Conservation (phyloP, 2,888 invertebrate species). For the Cylindroiulus punctatus region DNA sequence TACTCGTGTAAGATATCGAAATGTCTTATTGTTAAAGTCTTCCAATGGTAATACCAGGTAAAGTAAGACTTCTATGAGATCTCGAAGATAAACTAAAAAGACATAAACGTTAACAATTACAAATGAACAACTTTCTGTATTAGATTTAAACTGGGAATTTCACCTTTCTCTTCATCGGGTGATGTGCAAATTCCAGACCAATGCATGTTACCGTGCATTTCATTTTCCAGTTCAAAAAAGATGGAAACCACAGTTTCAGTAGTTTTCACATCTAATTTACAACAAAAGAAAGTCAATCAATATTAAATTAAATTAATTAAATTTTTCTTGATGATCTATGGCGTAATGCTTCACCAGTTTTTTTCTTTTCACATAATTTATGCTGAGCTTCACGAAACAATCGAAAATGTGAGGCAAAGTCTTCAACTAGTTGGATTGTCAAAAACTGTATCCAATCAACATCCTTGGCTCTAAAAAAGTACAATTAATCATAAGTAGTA, state of each 20-base stretch:
- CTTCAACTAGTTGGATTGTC: constrained; percentile 87
- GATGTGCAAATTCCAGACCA: constrained; percentile 83
- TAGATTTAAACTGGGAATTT: neutral
- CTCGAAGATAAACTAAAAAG: constrained; percentile 78
- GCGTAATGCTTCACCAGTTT: constrained; percentile 66
- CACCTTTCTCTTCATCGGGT: constrained; percentile 70
- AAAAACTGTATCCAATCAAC: constrained; percentile 91
- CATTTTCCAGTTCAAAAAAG: constrained; percentile 89
- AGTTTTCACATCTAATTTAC: constrained; percentile 56
- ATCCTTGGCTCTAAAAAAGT: constrained; percentile 74
- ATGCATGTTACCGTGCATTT: constrained; percentile 83
- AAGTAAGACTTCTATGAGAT: constrained; percentile 82
- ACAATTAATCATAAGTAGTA: too few species aligned
- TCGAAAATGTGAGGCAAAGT: constrained; percentile 87
- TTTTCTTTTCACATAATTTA: constrained; percentile 66
- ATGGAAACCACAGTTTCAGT: constrained; percentile 73
- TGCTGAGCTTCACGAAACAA: constrained; percentile 80
- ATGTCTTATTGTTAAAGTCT: constrained; percentile 83
- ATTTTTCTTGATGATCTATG: too few species aligned
- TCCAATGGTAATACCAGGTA: constrained; percentile 84
- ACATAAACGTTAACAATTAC: neutral
- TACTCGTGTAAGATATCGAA: constrained; percentile 75
- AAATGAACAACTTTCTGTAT: neutral
- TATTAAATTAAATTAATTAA: neutral
- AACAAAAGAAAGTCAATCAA: neutral